Conservation (phyloP, 2,797 vertebrate species). For the Gila robusta region DNA sequence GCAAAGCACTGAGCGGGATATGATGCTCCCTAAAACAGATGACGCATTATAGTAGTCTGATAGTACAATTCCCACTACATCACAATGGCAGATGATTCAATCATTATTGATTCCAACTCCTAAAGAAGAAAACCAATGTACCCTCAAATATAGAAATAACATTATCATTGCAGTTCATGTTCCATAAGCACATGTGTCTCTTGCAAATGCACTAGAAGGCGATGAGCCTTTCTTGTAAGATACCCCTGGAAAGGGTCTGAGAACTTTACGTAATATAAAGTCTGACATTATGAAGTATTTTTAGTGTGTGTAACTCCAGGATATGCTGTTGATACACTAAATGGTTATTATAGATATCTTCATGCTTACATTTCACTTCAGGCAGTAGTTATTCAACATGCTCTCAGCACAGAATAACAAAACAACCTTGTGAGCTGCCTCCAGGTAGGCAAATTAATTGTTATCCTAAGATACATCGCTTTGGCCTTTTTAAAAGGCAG, state of each 20-base stretch:
- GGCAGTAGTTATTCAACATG: neutral
- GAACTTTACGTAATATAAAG: neutral
- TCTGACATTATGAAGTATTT: neutral
- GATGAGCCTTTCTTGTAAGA: constrained; percentile 19
- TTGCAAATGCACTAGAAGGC: constrained; percentile 17
- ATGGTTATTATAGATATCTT: constrained; percentile 21
- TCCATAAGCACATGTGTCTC: constrained; percentile 14
- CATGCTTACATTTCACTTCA: constrained; percentile 22
- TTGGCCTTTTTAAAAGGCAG: neutral
- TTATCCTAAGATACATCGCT: neutral
- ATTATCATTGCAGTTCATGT: neutral
- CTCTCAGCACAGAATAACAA: neutral
- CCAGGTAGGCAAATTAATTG: neutral
- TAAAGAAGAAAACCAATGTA: neutral
- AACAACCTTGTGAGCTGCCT: neutral
- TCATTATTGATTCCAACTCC: constrained; percentile 13
- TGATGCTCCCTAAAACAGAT: neutral
- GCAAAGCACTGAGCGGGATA: neutral
- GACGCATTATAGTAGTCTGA: neutral
- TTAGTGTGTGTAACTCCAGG: neutral
- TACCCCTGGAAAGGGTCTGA: neutral
- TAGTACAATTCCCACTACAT: constrained; percentile 2
- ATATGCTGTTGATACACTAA: constrained; percentile 8
- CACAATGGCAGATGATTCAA: constrained; percentile 1
- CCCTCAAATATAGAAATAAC: neutral